Conservation (phyloP, 2,888 invertebrate genomes). For the Philaethria dido region DNA sequence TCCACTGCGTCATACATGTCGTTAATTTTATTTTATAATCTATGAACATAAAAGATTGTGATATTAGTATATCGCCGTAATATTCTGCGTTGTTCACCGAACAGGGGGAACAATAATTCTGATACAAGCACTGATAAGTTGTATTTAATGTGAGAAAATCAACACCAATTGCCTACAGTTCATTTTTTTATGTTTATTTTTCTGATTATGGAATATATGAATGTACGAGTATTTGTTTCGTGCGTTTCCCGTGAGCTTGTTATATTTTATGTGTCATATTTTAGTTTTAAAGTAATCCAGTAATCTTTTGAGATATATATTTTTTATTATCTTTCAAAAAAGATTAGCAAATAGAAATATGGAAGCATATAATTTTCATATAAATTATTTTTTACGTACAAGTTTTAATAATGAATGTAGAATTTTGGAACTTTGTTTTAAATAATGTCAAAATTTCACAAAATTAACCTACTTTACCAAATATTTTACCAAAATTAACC, state of each 20-base stretch:
- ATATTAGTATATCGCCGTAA: conserved; percentile 47
- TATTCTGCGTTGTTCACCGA: conserved; percentile 53
- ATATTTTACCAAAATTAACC: too few relatives aligned
- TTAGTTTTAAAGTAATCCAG: background rate
- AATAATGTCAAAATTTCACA: too few relatives aligned
- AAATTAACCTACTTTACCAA: too few relatives aligned
- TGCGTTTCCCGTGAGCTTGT: background rate
- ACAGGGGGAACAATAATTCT: conserved; percentile 50
- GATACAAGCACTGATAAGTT: conserved; percentile 59
- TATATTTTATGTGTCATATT: background rate
- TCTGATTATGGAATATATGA: background rate
- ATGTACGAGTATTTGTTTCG: background rate
- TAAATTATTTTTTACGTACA: too few relatives aligned
- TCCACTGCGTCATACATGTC: background rate
- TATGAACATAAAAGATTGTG: conserved; percentile 45
- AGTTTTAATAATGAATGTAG: too few relatives aligned
- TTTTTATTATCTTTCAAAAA: too few relatives aligned
- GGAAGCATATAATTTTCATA: too few relatives aligned
- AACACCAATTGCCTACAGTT: conserved; percentile 38
- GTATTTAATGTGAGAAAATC: conserved; percentile 64
- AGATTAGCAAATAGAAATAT: too few relatives aligned
- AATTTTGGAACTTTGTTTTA: too few relatives aligned
- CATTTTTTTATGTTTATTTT: conserved; percentile 17
- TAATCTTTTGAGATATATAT: too few relatives aligned
- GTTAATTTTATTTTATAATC: conserved; percentile 13